Conservation (phyloP, 2,797 vertebrate genomes). For the Falco cherrug region DNA sequence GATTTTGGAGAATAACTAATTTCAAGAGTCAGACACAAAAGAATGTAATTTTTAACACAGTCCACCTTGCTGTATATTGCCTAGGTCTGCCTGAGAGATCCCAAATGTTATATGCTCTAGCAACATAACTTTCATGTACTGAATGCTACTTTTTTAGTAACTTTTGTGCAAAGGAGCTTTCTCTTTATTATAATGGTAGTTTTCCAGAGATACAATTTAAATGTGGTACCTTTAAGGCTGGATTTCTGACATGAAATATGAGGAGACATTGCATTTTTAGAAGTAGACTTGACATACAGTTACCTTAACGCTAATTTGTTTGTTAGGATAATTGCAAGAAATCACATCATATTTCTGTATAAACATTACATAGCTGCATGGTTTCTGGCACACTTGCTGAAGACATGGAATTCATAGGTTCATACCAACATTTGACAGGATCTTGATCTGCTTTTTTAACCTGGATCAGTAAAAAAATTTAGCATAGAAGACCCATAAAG, state of each 20-base stretch:
- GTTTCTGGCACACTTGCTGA: neutral
- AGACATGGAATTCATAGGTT: neutral
- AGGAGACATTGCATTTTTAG: neutral
- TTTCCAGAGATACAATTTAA: neutral
- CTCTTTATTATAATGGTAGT: neutral
- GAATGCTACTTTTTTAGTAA: neutral
- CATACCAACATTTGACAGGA: neutral
- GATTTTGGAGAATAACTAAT: neutral
- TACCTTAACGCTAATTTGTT: neutral
- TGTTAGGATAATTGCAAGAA: neutral
- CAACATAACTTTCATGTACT: neutral
- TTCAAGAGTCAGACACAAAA: neutral
- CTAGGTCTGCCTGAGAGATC: neutral
- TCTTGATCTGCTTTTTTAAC: neutral
- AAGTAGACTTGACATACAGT: neutral
- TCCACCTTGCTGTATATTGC: neutral
- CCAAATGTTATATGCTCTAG: neutral
- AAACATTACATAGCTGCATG: neutral
- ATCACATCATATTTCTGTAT: neutral
- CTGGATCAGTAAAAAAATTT: neutral
- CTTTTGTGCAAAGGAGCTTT: neutral
- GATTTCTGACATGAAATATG: neutral
- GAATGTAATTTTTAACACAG: neutral
- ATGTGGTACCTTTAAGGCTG: neutral
- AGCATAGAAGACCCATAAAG: neutral